A percentile compares a stretch with the other conserved stretches of the same genome.
phyloP scores from a whole-genome alignment of 2,113 vertebrate genomes.

The Ochotona princeps region DNA sequence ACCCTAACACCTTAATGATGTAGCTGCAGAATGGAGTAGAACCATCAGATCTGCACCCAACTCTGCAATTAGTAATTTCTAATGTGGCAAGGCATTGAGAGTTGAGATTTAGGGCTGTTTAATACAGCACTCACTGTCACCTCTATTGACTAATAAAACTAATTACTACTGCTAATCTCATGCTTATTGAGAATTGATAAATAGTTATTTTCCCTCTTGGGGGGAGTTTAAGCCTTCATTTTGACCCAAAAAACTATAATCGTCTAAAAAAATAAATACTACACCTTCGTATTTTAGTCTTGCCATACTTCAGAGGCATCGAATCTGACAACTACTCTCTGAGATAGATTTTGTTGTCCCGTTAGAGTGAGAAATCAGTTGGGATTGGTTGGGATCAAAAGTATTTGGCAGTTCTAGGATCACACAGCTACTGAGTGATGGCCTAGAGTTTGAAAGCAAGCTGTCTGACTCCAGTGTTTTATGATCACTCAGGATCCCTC shows the following conservation, averaged over 20 bases:
- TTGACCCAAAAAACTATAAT: not conserved
- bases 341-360: not conserved
- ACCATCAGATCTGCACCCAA: no score
- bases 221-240: constrained; percentile 12
- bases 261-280: not conserved
- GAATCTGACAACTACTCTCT: not conserved
- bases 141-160: not conserved
- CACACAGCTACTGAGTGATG: not conserved
- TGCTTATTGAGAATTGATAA: not conserved
- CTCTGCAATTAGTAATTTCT: not conserved
- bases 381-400: not conserved
- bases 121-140: not conserved
- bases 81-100: not conserved
- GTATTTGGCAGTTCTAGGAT: not conserved
- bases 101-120: not conserved
- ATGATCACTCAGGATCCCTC: constrained; percentile 36
- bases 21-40: no score
- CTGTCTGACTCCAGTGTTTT: not conserved
- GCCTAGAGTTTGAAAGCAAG: not conserved
- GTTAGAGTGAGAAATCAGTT: not conserved
- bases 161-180: not conserved
- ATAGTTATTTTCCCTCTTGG: not conserved
- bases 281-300: not conserved
- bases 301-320: not conserved
- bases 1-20: accelerated